Base-by-base conservation (phyloP, 2,113 vertebrate genomes). In the Oreochromis niloticus region DNA sequence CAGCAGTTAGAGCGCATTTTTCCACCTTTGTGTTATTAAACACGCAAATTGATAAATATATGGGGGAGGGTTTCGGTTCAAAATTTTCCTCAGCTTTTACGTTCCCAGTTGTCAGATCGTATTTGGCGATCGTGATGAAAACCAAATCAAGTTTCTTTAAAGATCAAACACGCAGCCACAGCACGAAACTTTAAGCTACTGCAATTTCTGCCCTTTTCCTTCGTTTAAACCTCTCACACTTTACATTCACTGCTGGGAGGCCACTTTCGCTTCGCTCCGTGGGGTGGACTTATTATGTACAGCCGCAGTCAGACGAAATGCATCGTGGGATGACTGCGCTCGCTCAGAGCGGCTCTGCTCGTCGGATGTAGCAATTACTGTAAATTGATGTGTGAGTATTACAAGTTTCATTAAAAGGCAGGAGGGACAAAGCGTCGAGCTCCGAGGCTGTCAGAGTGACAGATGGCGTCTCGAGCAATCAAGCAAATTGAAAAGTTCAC, bases 371-470 rank as follows among this genome's bases (percentile, higher is more conserved):
- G 68, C 68, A 81, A 87, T 88, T 89, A 85, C 78, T 86, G 24
- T 80, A 81, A 89, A 89, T 79, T 90, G 80, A 88, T 83, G 73
- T 86, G n/a, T 9, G 27, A 84, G 56, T 43, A 41, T 84, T 73
- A 52, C 30, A 79, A 86, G 73, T 88, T 87, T 82, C 59, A 84
- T 90, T 57, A 75, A 81, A 68, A 78, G 81, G 59, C 56, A 66
- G 71, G 34, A 52, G 16, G 14, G 81, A 83, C 59, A 7, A 16
- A n/a, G 39, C 75, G 43, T 61, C 6, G 2, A 57, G 82, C 92
- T 32, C 24, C 2, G 63, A 16, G 34, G 52, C 83, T 82, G 54
- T 48, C 71, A 66, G 56, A 22, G 39, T 86, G 81, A 84, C 57
- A 27, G 46, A 56, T n/a, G 19, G 43, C 48, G 39, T 48, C 19